phyloP scores from a whole-genome alignment of 2,888 invertebrate genomes.

The Cerceris ruficornis region DNA sequence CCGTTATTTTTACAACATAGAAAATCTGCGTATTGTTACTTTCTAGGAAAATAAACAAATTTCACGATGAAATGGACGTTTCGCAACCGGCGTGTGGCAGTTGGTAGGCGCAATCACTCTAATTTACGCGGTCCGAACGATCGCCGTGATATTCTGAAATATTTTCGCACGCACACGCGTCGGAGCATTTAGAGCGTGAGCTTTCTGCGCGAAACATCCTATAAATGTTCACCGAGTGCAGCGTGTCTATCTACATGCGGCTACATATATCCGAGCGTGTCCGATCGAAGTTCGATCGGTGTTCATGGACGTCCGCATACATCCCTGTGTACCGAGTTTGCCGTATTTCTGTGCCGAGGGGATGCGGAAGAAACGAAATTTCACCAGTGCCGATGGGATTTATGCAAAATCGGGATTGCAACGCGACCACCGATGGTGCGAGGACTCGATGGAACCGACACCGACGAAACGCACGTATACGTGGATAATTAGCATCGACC shows the following conservation, averaged over 20 bases:
- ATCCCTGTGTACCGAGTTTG: background rate
- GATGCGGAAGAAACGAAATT: constrained; percentile 45
- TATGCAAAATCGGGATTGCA: constrained; percentile 44
- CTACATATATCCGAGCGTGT: background rate
- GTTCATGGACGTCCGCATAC: constrained; percentile 8
- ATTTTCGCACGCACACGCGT: constrained; percentile 1
- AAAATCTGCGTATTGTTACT: too few species aligned
- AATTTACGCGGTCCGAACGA: background rate
- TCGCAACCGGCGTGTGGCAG: too few species aligned
- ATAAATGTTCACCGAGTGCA: constrained; percentile 14
- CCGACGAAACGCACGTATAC: constrained; percentile 15
- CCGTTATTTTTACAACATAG: too few species aligned
- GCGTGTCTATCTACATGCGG: background rate
- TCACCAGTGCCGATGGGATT: constrained; percentile 34
- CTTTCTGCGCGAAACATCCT: constrained; percentile 4
- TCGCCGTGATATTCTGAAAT: background rate
- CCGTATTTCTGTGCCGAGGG: constrained; percentile 5
- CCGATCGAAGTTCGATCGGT: constrained; percentile 40
- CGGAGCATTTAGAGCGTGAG: background rate
- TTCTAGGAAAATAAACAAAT: too few species aligned
- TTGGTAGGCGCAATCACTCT: too few species aligned
- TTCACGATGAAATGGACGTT: too few species aligned
- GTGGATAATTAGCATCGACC: constrained; percentile 35
- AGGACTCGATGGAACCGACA: background rate
- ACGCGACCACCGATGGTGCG: constrained; percentile 21